Base-by-base conservation (phyloP, 2,888 invertebrate genomes). In the Diloba caeruleocephala region DNA sequence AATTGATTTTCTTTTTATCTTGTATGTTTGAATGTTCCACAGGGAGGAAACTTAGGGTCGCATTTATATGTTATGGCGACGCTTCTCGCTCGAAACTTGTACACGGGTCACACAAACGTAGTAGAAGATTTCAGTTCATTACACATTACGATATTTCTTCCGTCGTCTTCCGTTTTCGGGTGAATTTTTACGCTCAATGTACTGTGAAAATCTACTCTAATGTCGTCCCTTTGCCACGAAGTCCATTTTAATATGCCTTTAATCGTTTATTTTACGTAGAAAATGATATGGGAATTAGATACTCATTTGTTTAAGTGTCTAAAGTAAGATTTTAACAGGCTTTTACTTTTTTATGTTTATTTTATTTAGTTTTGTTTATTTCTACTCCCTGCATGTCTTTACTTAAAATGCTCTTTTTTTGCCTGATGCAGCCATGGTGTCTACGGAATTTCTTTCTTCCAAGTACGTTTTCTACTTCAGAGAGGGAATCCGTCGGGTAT, bases 111-210 rank as follows among this genome's bases (percentile, higher is more conserved):
- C 59, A 67, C 56, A 32, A 56, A 67, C 59, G 68, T 72, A 68
- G 70, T 72, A 71, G 79, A 78, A 71, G 71, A 72, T 74, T 67
- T 71, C 76, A 82, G 76, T 81, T 85, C 84, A 85, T 85, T 85
- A 85, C 82, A 77, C 76, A 79, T 80, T 79, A 81, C 62, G 62
- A 71, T 66, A 72, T 78, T 79, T 76, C 74, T 78, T 78, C 60
- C 64, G 68, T 69, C 71, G 64, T 71, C 62, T 60, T 33, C 55
- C 67, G 60, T 76, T 68, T 77, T 76, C 43, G 61, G 74, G 56
- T 62, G 68, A 72, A 71, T 79, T 82, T 79, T 76, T 74, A 76
- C 75, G 84, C 76, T 83, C 78, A 82, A 81, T 82, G 78, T 82
- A 80, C 79, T 76, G 80, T 81, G 71, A 81, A 81, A 81, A 74